Percentiles rank a stretch among this genome's conserved stretches.
Evolutionary conservation across 2,113 vertebrate species (phyloP).

Genomic region (Phalacrocorax pelagicus): DNA sequence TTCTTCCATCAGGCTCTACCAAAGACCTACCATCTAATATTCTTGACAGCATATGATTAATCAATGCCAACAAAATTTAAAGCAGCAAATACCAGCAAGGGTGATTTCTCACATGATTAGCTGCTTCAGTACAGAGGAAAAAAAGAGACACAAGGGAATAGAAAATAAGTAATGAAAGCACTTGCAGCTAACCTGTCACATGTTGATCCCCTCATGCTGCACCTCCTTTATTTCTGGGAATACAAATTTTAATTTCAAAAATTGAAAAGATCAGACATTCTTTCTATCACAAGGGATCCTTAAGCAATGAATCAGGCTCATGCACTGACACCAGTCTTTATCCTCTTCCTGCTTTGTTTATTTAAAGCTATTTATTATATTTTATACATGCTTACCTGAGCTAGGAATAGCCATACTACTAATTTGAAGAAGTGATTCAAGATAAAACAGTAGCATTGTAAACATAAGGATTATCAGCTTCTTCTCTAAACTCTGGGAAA

Average conservation of each 20-base stretch:
- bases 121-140: not conserved
- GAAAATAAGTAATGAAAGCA: not conserved
- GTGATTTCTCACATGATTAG: not conserved
- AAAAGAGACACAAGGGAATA: not conserved
- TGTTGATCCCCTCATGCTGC: not conserved
- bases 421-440: not conserved
- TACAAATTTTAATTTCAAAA: not conserved
- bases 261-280: not conserved
- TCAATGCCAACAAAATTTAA: not conserved
- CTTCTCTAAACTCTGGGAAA: not conserved
- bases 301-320: not conserved
- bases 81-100: not conserved
- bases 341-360: not conserved
- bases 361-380: not conserved
- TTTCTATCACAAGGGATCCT: not conserved
- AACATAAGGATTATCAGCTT: not conserved
- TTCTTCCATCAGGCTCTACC: not conserved
- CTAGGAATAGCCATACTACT: not conserved
- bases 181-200: not conserved
- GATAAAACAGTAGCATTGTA: not conserved
- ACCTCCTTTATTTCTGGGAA: not conserved
- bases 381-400: not conserved
- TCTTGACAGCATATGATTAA: not conserved
- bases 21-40: not conserved
- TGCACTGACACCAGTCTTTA: not conserved